A percentile compares a stretch with the other conserved stretches of the same genome.
phyloP scores from a whole-genome alignment of 2,888 invertebrate species.

The Nymphalis c-album region DNA sequence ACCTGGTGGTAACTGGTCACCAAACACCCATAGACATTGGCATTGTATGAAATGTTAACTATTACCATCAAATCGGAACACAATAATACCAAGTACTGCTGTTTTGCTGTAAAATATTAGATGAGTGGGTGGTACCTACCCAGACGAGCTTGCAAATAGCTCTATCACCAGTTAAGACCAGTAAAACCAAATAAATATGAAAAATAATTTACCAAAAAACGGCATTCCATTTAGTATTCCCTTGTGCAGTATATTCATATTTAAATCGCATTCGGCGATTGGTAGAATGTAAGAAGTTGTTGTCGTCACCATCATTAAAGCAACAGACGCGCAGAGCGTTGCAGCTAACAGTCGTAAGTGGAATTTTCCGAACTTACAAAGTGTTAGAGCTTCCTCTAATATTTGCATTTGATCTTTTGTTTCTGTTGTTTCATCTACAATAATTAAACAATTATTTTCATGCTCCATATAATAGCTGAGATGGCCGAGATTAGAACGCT shows the following conservation, averaged over 20 bases:
- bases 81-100: too few relatives aligned
- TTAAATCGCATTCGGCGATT: conserved; percentile 58
- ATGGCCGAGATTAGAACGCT: too few relatives aligned
- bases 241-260: conserved; percentile 56
- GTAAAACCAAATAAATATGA: background rate
- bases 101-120: too few relatives aligned
- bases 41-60: too few relatives aligned
- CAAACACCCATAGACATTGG: too few relatives aligned
- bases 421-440: conserved; percentile 25
- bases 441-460: too few relatives aligned
- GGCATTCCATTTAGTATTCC: conserved; percentile 57
- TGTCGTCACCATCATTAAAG: conserved; percentile 50
- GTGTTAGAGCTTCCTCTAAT: conserved; percentile 54
- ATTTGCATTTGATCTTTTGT: conserved; percentile 50
- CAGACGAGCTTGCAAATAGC: too few relatives aligned
- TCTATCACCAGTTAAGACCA: background rate
- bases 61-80: too few relatives aligned
- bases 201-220: conserved; percentile 51
- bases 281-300: conserved; percentile 58
- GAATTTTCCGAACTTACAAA: conserved; percentile 57
- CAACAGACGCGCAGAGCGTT: conserved; percentile 48
- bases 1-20: too few relatives aligned
- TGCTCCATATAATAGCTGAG: too few relatives aligned
- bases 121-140: too few relatives aligned
- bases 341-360: conserved; percentile 52